phyloP scores from a whole-genome alignment of 2,113 vertebrate species.

The Alosa alosa region DNA sequence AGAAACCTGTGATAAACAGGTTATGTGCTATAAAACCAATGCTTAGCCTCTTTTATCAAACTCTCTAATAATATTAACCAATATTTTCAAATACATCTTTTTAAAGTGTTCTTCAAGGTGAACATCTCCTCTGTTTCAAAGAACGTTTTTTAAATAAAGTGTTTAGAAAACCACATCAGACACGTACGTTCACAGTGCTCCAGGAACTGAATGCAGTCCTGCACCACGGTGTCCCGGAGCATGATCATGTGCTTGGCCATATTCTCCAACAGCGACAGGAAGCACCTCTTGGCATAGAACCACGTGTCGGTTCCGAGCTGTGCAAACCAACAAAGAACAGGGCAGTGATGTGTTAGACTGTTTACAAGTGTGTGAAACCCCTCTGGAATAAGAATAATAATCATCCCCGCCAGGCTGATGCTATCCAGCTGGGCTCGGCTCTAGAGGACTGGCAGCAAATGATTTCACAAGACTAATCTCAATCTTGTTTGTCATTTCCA shows the following conservation, averaged over 20 bases:
- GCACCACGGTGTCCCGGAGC: constrained; percentile 80
- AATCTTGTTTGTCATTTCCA: neutral
- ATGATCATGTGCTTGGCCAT: constrained; percentile 93
- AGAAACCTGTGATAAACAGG: no score
- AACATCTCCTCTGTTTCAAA: neutral
- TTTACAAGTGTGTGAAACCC: neutral
- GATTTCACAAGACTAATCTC: neutral
- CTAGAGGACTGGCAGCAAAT: neutral
- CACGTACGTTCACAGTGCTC: constrained; percentile 89
- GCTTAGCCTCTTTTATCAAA: no score
- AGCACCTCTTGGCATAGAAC: constrained; percentile 96
- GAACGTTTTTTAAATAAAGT: neutral
- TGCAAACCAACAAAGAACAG: neutral
- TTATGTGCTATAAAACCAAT: no score
- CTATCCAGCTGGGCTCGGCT: neutral
- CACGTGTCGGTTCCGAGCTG: constrained; percentile 91
- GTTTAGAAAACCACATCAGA: neutral
- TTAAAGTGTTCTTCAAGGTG: no score
- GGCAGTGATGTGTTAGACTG: neutral
- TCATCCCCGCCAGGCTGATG: neutral
- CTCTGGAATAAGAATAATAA: neutral
- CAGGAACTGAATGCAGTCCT: constrained; percentile 90
- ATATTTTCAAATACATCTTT: no score
- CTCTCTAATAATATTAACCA: no score
- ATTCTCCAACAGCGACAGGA: constrained; percentile 93